Percentiles rank a stretch among this genome's conserved stretches.
Conservation (phyloP, 2,888 invertebrate genomes). For the Itoplectis maculator region DNA sequence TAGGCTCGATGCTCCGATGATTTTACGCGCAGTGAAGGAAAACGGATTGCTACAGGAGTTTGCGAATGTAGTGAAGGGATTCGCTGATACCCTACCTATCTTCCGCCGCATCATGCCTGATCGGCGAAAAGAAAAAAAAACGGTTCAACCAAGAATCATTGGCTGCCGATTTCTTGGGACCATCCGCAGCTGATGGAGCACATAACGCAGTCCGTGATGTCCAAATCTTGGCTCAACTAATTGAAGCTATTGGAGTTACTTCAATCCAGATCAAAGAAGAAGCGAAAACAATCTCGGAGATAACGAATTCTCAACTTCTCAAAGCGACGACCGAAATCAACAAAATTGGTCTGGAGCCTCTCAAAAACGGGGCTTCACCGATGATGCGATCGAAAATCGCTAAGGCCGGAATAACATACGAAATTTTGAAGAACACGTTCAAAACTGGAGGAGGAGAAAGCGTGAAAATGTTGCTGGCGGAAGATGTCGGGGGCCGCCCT, state of each 20-base stretch:
- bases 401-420: constrained; percentile 39
- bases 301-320: not conserved
- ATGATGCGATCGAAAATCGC: constrained; percentile 50
- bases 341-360: constrained; percentile 18
- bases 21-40: constrained; percentile 8
- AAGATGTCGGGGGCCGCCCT: constrained; percentile 37
- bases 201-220: constrained; percentile 57
- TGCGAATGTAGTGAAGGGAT: constrained; percentile 31
- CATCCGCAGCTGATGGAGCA: constrained; percentile 26
- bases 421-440: constrained; percentile 29
- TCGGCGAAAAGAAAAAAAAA: constrained; percentile 36
- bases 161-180: constrained; percentile 19
- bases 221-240: constrained; percentile 25
- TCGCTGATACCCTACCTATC: constrained; percentile 43
- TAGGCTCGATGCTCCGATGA: constrained; percentile 44
- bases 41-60: constrained; percentile 26
- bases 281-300: constrained; percentile 23
- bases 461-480: constrained; percentile 34
- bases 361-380: constrained; percentile 17
- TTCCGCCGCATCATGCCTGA: constrained; percentile 39
- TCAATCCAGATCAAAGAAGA: constrained; percentile 17
- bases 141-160: constrained; percentile 34
- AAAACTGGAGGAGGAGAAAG: constrained; percentile 23
- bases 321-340: not conserved
- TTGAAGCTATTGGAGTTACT: constrained; percentile 25